These are phyloP conservation scores for Heterodera filipjevi DNA, from an alignment of 2,888 invertebrate genomes.

Conservation along the genomic window DNA sequence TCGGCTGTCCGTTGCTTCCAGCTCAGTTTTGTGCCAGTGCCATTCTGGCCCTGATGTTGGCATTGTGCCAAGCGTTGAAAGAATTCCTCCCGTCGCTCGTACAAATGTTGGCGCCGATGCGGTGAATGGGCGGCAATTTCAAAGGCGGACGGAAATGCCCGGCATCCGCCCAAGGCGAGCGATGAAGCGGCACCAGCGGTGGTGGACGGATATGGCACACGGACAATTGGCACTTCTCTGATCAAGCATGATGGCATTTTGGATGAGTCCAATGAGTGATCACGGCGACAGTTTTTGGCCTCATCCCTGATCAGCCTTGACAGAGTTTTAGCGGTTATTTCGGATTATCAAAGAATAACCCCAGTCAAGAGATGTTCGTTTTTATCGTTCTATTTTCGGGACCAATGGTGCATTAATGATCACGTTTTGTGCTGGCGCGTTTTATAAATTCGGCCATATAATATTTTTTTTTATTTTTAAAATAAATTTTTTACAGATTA, in stretches of 20 bases:
- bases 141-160: background rate
- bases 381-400: no score
- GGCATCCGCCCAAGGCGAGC: background rate
- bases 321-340: no score
- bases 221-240: constrained; percentile 7
- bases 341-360: no score
- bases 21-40: background rate
- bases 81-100: background rate
- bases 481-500: no score
- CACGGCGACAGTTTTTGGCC: constrained; percentile 11
- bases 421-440: no score
- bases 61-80: background rate
- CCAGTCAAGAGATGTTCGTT: no score
- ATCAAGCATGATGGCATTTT: background rate
- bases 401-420: no score
- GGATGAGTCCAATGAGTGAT: constrained; percentile 16
- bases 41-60: background rate
- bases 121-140: background rate
- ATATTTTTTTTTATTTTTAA: no score
- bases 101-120: background rate
- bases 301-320: constrained; percentile 17
- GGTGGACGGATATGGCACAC: background rate
- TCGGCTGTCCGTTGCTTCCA: background rate
- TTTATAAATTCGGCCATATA: no score
- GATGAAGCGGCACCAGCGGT: background rate